Conservation (phyloP, 2,113 vertebrate genomes). For the Notechis scutatus region DNA sequence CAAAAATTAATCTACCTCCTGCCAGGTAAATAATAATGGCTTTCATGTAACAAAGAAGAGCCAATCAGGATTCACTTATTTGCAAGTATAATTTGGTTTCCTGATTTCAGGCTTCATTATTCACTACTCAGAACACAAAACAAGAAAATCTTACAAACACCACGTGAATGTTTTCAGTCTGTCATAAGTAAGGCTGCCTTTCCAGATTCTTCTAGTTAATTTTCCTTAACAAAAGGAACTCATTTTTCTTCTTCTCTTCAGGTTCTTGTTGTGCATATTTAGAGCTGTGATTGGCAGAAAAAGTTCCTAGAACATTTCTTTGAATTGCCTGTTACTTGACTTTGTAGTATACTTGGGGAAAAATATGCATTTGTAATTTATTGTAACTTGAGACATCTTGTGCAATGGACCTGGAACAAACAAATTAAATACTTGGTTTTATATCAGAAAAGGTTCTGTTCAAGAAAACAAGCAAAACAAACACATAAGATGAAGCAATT, state of each 20-base stretch:
- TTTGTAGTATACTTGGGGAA: not conserved
- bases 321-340: not conserved
- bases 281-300: not conserved
- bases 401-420: not conserved
- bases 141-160: slow-evolving; percentile 39
- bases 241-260: fast-evolving
- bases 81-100: slow-evolving; percentile 36
- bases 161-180: slow-evolving; percentile 17
- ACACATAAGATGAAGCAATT: not conserved
- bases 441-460: not conserved
- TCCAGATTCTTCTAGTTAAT: slow-evolving; percentile 10
- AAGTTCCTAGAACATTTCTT: not conserved
- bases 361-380: not conserved
- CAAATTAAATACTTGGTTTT: not conserved
- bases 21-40: slow-evolving; percentile 21
- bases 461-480: not conserved
- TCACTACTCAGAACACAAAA: slow-evolving; percentile 18
- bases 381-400: not conserved
- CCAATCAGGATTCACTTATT: slow-evolving; percentile 10
- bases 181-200: slow-evolving; percentile 22
- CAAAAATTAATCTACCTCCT: slow-evolving; percentile 20
- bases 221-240: not conserved
- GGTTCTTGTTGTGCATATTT: not conserved
- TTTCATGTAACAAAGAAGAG: slow-evolving; percentile 18
- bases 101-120: slow-evolving; percentile 47